A percentile compares a stretch with the other conserved stretches of the same genome.
phyloP scores from a whole-genome alignment of 2,888 invertebrate genomes.

The Argynnis bischoffii region DNA sequence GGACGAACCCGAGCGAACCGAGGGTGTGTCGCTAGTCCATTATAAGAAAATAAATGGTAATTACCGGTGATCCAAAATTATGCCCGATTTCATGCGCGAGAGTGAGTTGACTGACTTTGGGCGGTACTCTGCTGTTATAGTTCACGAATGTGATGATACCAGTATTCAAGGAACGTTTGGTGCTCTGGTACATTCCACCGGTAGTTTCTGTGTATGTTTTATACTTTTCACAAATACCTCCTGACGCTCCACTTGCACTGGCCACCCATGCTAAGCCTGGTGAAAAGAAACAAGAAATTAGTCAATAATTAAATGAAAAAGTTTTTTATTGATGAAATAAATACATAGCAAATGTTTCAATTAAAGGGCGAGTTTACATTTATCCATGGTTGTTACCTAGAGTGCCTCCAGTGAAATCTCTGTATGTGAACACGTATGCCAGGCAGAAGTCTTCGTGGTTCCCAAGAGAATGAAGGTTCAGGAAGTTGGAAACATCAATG shows the following conservation, averaged over 20 bases:
- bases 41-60: slow-evolving; percentile 48
- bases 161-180: slow-evolving; percentile 97
- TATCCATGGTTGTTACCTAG: slow-evolving; percentile 69
- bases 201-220: slow-evolving; percentile 98
- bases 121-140: slow-evolving; percentile 98
- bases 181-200: slow-evolving; percentile 96
- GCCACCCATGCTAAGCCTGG: slow-evolving; percentile 99
- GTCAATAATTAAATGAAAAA: too few species aligned
- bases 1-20: too few species aligned
- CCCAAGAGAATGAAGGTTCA: slow-evolving; percentile 97
- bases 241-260: slow-evolving; percentile 97
- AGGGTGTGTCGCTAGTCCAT: too few species aligned
- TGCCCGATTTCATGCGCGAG: slow-evolving; percentile 99
- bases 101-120: slow-evolving; percentile 98
- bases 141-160: slow-evolving; percentile 99
- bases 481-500: slow-evolving; percentile 99
- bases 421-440: slow-evolving; percentile 99
- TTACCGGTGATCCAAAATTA: slow-evolving; percentile 98
- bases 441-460: slow-evolving; percentile 99
- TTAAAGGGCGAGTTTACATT: neutral
- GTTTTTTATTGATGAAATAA: neutral
- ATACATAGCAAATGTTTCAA: too few species aligned
- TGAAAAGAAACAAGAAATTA: neutral
- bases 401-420: slow-evolving; percentile 99
- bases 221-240: slow-evolving; percentile 99